Percentiles rank a stretch among this genome's conserved stretches.
phyloP scores from a whole-genome alignment of 2,797 vertebrate species.

The Phyllotis vaccarum region DNA sequence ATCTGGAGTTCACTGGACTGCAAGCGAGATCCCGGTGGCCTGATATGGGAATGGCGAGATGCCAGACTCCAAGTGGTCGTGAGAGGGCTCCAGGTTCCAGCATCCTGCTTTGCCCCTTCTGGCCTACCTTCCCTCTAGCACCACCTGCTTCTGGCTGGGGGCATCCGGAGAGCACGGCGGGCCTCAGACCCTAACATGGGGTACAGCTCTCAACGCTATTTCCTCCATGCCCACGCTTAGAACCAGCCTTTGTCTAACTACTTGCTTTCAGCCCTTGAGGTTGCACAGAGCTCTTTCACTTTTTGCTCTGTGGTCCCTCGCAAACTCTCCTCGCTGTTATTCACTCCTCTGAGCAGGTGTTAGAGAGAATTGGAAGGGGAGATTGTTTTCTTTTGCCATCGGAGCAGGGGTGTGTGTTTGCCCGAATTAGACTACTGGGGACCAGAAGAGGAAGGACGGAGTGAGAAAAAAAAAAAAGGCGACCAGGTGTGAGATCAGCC shows the following conservation, averaged over 20 bases:
- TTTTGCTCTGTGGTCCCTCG: conserved; percentile 19
- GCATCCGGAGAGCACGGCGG: background rate
- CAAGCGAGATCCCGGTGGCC: background rate
- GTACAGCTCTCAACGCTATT: background rate
- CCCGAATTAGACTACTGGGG: background rate
- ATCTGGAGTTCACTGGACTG: background rate
- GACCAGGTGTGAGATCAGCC: background rate
- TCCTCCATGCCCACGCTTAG: background rate
- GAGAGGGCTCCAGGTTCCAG: background rate
- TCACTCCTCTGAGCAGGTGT: background rate
- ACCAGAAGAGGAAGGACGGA: rapidly evolving
- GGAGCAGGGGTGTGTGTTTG: background rate
- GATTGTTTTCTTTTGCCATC: background rate
- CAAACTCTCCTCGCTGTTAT: background rate
- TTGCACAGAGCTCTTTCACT: background rate
- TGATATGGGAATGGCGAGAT: background rate
- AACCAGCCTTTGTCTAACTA: background rate
- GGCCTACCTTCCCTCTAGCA: background rate
- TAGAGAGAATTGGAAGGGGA: background rate
- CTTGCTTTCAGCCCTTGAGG: background rate
- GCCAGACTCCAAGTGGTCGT: background rate
- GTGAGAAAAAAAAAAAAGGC: background rate
- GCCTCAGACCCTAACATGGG: background rate
- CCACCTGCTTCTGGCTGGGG: background rate
- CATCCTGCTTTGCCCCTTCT: background rate